Evolutionary conservation across 2,888 invertebrate genomes (phyloP).

Genomic region (Synergus umbraculus): DNA sequence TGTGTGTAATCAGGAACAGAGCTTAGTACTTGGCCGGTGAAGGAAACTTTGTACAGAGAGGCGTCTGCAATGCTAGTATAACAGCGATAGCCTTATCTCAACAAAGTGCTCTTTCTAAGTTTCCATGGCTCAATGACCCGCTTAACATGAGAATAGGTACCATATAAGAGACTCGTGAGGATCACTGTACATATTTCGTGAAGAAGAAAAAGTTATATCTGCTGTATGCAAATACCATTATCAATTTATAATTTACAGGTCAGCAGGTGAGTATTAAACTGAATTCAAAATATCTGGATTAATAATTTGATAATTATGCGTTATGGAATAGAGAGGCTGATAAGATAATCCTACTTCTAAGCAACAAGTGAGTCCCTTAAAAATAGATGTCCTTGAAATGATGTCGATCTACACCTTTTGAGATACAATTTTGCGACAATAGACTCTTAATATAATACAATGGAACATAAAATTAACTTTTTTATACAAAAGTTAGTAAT

Average conservation of each 20-base stretch:
- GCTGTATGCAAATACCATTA: neutral
- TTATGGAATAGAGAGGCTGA: too few species aligned
- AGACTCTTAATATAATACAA: too few species aligned
- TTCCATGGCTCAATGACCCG: conserved; percentile 8
- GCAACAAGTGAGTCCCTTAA: too few species aligned
- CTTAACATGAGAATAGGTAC: conserved; percentile 8
- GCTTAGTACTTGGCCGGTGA: conserved; percentile 12
- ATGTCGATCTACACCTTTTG: too few species aligned
- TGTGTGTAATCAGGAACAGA: neutral
- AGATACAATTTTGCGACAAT: too few species aligned
- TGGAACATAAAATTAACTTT: too few species aligned
- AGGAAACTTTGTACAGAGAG: conserved; percentile 12
- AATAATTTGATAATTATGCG: too few species aligned
- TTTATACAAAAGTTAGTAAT: neutral
- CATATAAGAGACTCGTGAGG: conserved; percentile 12
- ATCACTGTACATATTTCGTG: conserved; percentile 7
- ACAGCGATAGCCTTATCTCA: conserved; percentile 14
- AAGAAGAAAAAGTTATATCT: conserved; percentile 4
- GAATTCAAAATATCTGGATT: neutral
- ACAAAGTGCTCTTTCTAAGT: conserved; percentile 27
- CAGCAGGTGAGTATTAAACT: neutral
- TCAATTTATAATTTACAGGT: neutral
- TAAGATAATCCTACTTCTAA: too few species aligned
- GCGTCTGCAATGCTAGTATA: neutral
- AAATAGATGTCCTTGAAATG: too few species aligned